Percentiles rank a stretch among this genome's conserved stretches.
These are phyloP conservation scores for Silurus glanis DNA, from an alignment of 2,113 vertebrate genomes.

Conservation along the genomic window DNA sequence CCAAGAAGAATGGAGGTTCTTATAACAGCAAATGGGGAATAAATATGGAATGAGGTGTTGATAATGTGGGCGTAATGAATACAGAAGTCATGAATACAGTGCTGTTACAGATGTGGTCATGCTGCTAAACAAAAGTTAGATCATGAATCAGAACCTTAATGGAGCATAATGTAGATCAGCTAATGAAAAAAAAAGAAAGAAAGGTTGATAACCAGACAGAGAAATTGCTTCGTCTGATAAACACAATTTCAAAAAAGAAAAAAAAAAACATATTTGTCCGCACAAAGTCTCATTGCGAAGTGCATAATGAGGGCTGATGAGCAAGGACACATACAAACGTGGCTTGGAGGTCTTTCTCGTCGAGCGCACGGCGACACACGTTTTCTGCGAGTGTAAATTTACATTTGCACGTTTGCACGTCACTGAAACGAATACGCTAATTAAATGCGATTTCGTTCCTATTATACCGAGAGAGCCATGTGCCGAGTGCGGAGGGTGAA, in stretches of 20 bases:
- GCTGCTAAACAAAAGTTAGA: background rate
- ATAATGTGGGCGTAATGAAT: too few relatives aligned
- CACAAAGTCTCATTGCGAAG: background rate
- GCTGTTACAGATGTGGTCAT: background rate
- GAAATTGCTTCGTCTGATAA: background rate
- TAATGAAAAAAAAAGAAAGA: background rate
- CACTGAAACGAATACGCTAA: slow-evolving; percentile 7
- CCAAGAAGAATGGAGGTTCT: too few relatives aligned
- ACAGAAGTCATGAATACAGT: too few relatives aligned
- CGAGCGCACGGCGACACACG: slow-evolving; percentile 8
- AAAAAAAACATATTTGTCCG: background rate
- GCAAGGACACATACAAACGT: slow-evolving; percentile 12
- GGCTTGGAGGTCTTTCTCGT: slow-evolving; percentile 32
- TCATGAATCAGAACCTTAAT: background rate
- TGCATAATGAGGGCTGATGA: slow-evolving; percentile 56
- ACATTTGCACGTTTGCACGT: background rate
- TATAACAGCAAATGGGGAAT: too few relatives aligned
- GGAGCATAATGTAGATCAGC: background rate
- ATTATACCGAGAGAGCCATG: background rate
- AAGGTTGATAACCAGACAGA: background rate
- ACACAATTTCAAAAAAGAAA: background rate
- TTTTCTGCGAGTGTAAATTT: slow-evolving; percentile 3
- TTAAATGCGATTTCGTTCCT: slow-evolving; percentile 26
- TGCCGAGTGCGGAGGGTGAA: background rate
- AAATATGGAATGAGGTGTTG: too few relatives aligned